Conservation (phyloP, 2,797 vertebrate genomes). For the Holocentrus rufus region DNA sequence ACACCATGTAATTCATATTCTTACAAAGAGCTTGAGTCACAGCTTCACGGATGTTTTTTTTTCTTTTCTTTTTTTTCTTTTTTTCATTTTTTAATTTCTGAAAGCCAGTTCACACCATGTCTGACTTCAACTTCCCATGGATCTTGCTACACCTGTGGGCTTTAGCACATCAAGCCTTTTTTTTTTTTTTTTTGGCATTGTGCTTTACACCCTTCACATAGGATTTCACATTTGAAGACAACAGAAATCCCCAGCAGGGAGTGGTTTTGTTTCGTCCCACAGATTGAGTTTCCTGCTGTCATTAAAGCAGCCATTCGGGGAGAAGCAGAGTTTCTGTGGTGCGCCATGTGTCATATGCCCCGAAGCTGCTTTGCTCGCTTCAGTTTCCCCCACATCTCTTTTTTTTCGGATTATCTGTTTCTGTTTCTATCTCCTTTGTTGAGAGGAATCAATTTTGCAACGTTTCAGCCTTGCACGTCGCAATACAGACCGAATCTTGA, state of each 20-base stretch:
- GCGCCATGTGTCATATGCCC: constrained; percentile 12
- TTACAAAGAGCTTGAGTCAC: too few species aligned
- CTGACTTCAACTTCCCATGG: neutral
- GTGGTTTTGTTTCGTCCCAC: constrained; percentile 43
- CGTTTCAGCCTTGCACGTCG: neutral
- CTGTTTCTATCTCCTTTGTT: too few species aligned
- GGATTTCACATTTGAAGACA: constrained; percentile 62
- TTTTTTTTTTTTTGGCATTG: too few species aligned
- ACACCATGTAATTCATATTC: too few species aligned
- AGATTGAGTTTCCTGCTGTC: constrained; percentile 53
- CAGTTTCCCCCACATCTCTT: neutral
- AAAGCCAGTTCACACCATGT: too few species aligned
- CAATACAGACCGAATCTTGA: neutral
- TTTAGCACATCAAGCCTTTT: constrained; percentile 14
- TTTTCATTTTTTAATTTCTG: too few species aligned
- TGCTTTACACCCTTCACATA: too few species aligned
- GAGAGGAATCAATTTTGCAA: neutral
- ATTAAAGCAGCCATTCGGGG: constrained; percentile 45
- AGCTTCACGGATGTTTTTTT: neutral
- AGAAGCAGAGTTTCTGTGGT: constrained; percentile 36
- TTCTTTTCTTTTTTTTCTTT: too few species aligned
- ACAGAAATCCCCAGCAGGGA: constrained; percentile 64
- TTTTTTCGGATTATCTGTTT: constrained; percentile 8
- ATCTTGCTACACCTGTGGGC: constrained; percentile 60
- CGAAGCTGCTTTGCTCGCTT: constrained; percentile 21